Percentiles rank a stretch among this genome's conserved stretches.
Evolutionary conservation across 1,140 invertebrate species (phyloP).

Genomic region (Formica selysi): DNA sequence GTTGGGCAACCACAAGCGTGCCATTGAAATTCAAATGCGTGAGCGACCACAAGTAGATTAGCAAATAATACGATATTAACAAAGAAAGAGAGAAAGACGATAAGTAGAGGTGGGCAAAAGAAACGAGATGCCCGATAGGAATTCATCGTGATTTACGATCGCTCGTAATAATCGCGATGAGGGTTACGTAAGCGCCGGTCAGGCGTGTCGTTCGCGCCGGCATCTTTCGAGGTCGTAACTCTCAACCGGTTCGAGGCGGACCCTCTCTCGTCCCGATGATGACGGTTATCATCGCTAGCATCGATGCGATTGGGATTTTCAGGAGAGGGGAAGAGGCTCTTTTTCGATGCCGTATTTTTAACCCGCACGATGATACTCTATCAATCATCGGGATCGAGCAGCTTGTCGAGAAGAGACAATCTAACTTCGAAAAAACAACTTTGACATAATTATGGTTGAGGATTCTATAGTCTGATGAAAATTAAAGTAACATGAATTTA

Average conservation of each 20-base stretch:
- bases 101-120: conserved; percentile 37
- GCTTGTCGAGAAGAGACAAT: background rate
- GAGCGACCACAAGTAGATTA: conserved; percentile 26
- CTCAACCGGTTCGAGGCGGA: conserved; percentile 65
- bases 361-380: conserved; percentile 3
- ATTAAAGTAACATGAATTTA: background rate
- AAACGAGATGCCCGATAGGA: conserved; percentile 44
- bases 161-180: conserved; percentile 62
- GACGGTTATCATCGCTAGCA: conserved; percentile 45
- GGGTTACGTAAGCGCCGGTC: conserved; percentile 57
- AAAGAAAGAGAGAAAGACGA: conserved; percentile 26
- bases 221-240: conserved; percentile 64
- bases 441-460: background rate
- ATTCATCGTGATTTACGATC: conserved; percentile 64
- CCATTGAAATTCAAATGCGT: conserved; percentile 49
- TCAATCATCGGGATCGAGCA: conserved; percentile 20
- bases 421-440: background rate
- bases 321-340: background rate
- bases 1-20: background rate
- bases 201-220: conserved; percentile 51
- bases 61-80: conserved; percentile 43
- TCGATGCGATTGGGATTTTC: conserved; percentile 42
- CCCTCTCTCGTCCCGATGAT: conserved; percentile 47
- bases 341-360: conserved; percentile 14
- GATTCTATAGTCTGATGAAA: background rate